Percentiles rank a stretch among this genome's conserved stretches.
Conservation (phyloP, 2,888 invertebrate species). For the Scaptomyza polygonia region DNA sequence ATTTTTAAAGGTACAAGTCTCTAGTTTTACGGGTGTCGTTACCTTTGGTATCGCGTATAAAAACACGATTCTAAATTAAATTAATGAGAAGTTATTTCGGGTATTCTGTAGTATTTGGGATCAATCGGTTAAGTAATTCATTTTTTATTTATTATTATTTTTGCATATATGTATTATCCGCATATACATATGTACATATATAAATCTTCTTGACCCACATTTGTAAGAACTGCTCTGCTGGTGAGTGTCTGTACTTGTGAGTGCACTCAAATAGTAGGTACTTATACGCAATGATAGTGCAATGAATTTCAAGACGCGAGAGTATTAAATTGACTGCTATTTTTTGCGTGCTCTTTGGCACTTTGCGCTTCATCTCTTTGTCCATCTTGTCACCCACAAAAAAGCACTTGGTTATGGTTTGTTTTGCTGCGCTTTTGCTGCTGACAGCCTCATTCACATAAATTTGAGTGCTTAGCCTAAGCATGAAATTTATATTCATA, state of each 20-base stretch:
- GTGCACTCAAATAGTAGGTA: slow-evolving; percentile 12
- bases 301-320: slow-evolving; percentile 68
- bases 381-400: background rate
- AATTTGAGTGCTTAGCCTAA: slow-evolving; percentile 31
- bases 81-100: background rate
- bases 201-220: slow-evolving; percentile 44
- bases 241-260: background rate
- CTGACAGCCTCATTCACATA: slow-evolving; percentile 20
- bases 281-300: slow-evolving; percentile 37
- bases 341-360: slow-evolving; percentile 23
- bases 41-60: too few relatives aligned
- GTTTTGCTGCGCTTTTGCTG: slow-evolving; percentile 18
- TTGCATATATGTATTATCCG: background rate
- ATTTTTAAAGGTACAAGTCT: too few relatives aligned
- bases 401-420: background rate
- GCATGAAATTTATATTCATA: slow-evolving; percentile 25
- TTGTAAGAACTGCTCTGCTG: slow-evolving; percentile 4
- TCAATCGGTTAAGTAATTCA: background rate
- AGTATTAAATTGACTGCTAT: slow-evolving; percentile 59
- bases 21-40: too few relatives aligned
- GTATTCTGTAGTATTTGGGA: background rate
- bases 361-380: slow-evolving; percentile 12
- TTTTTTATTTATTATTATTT: background rate
- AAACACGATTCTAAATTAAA: too few relatives aligned
- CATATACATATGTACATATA: background rate